phyloP scores from a whole-genome alignment of 2,113 vertebrate genomes.

The Oryzias javanicus region DNA sequence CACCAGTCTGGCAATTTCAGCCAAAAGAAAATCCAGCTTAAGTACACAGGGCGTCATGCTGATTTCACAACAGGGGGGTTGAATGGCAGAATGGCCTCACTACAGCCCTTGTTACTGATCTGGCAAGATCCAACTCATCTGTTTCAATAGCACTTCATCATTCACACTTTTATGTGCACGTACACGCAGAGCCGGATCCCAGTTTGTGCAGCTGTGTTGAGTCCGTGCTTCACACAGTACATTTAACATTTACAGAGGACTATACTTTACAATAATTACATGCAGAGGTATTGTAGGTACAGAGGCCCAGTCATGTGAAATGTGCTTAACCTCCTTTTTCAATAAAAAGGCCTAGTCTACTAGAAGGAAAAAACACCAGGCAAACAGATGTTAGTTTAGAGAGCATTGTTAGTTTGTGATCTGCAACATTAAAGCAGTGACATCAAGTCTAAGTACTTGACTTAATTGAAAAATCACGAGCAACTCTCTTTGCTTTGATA shows the following conservation, averaged over 20 bases:
- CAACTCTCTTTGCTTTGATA: no score
- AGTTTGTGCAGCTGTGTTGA: neutral
- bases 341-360: no score
- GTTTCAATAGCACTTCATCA: slow-evolving; percentile 52
- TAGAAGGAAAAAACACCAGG: no score
- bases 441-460: no score
- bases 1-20: slow-evolving; percentile 68
- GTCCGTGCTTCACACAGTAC: neutral
- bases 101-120: slow-evolving; percentile 58
- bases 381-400: no score
- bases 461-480: no score
- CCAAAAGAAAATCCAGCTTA: slow-evolving; percentile 63
- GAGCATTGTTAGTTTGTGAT: no score
- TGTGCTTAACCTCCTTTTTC: no score
- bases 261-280: no score
- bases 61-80: slow-evolving; percentile 53
- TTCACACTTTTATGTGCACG: slow-evolving; percentile 29
- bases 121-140: slow-evolving; percentile 51
- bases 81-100: slow-evolving; percentile 61
- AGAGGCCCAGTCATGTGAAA: no score
- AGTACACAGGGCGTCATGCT: slow-evolving; percentile 64
- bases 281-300: no score
- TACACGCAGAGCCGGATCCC: slow-evolving; percentile 13
- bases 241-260: neutral
- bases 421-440: no score